Conservation (phyloP, 2,797 vertebrate genomes). For the Miichthys miiuy region DNA sequence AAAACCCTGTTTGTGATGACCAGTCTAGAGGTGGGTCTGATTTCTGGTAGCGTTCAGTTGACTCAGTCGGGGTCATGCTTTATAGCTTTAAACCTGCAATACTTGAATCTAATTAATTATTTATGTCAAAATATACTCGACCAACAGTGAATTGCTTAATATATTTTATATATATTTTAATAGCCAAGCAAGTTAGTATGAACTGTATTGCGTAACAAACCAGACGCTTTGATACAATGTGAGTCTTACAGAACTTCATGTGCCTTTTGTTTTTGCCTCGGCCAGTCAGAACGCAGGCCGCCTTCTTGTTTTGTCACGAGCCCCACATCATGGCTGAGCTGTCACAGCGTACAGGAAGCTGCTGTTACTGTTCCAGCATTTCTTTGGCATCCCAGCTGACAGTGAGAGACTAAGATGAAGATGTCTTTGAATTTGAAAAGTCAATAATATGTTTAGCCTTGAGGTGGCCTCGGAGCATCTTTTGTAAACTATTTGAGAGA, state of each 20-base stretch:
- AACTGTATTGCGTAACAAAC: slow-evolving; percentile 24
- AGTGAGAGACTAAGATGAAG: not conserved
- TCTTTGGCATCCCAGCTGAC: slow-evolving; percentile 28
- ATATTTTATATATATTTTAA: slow-evolving; percentile 63
- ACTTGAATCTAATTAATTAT: slow-evolving; percentile 83
- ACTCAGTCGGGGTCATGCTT: slow-evolving; percentile 54
- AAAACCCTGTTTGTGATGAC: slow-evolving; percentile 33
- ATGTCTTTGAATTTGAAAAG: slow-evolving; percentile 17
- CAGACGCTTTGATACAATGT: slow-evolving; percentile 34
- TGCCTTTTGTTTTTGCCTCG: slow-evolving; percentile 59
- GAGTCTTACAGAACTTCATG: slow-evolving; percentile 52
- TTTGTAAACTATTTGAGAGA: slow-evolving; percentile 54
- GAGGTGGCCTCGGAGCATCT: slow-evolving; percentile 29
- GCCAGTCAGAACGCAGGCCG: not conserved
- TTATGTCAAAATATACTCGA: slow-evolving; percentile 68
- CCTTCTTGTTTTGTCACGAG: slow-evolving; percentile 15
- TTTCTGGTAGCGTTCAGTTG: slow-evolving; percentile 43
- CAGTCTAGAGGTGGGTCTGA: slow-evolving; percentile 38
- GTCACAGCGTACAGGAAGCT: slow-evolving; percentile 15
- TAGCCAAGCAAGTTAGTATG: slow-evolving; percentile 34
- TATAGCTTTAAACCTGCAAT: slow-evolving; percentile 84
- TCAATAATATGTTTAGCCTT: slow-evolving; percentile 18
- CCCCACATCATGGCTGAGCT: slow-evolving; percentile 22
- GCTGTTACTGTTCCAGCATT: slow-evolving; percentile 21
- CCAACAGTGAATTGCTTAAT: slow-evolving; percentile 63